Evolutionary conservation across 2,888 invertebrate species (phyloP).

Genomic region (Drosophila mimetica): DNA sequence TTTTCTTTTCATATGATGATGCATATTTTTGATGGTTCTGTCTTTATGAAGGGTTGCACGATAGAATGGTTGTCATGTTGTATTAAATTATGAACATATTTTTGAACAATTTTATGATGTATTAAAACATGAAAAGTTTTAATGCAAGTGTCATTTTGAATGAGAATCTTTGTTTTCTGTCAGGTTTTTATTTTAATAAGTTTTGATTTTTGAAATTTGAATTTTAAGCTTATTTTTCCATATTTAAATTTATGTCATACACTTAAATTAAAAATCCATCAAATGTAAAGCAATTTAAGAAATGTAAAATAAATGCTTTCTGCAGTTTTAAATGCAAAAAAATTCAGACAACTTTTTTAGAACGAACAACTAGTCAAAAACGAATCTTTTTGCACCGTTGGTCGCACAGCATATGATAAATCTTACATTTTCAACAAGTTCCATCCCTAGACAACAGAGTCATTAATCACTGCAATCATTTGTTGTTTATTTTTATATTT

Average conservation of each 20-base stretch:
- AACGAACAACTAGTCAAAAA: slow-evolving; percentile 6
- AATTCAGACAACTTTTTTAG: background rate
- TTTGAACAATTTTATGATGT: background rate
- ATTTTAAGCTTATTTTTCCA: too few relatives aligned
- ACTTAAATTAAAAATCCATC: background rate
- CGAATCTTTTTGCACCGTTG: background rate
- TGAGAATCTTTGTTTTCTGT: background rate
- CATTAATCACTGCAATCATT: slow-evolving; percentile 68
- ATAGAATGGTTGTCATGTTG: slow-evolving; percentile 44
- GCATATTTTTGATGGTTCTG: slow-evolving; percentile 3
- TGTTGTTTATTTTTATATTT: slow-evolving; percentile 64
- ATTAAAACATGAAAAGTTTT: slow-evolving; percentile 15
- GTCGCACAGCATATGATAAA: slow-evolving; percentile 17
- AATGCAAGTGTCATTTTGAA: background rate
- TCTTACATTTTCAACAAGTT: slow-evolving; percentile 33
- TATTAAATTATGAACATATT: slow-evolving; percentile 11
- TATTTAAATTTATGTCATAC: too few relatives aligned
- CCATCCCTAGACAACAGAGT: slow-evolving; percentile 40
- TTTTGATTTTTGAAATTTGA: too few relatives aligned
- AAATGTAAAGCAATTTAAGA: background rate
- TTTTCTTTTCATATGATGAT: background rate
- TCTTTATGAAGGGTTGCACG: slow-evolving; percentile 14
- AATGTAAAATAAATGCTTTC: background rate
- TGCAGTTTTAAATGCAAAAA: background rate
- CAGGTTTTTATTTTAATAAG: too few relatives aligned